Percentiles rank a stretch among this genome's conserved stretches.
Conservation (phyloP, 2,797 vertebrate species). For the Cynopterus sphinx region DNA sequence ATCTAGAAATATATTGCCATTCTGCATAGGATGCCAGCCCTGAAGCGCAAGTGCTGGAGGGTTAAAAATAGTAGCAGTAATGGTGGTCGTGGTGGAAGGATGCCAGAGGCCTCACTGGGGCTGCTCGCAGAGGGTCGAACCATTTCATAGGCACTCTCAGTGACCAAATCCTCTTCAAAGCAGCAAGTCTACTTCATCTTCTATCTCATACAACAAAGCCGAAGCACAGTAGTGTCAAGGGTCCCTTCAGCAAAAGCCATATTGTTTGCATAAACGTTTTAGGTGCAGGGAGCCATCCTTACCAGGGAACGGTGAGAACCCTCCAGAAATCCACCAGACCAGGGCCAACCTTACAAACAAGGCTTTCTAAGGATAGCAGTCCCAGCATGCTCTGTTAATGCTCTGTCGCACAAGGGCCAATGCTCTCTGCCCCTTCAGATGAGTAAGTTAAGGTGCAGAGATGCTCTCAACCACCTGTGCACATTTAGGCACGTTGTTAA, state of each 20-base stretch:
- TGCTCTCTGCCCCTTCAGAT: not conserved
- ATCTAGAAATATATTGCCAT: conserved; percentile 45
- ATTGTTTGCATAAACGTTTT: not conserved
- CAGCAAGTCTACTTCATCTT: not conserved
- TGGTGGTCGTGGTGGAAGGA: accelerated
- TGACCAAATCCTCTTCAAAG: not conserved
- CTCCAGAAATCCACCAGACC: not conserved
- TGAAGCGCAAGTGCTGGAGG: not conserved
- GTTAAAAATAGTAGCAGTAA: not conserved
- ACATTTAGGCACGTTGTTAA: not conserved
- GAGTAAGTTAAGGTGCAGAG: not conserved
- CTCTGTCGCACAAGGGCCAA: not conserved
- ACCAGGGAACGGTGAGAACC: not conserved
- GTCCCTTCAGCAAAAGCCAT: not conserved
- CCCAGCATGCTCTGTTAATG: not conserved
- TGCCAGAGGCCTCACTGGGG: no score
- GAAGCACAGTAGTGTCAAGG: not conserved
- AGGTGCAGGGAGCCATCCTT: not conserved
- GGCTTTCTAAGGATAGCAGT: not conserved
- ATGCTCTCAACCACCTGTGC: not conserved
- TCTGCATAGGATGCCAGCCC: not conserved
- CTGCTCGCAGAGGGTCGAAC: not conserved
- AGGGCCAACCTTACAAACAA: not conserved
- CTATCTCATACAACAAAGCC: not conserved
- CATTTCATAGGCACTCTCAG: accelerated